Percentiles rank a stretch among this genome's conserved stretches.
These are phyloP conservation scores for Bos indicus DNA, from an alignment of 2,113 vertebrate species.

Conservation along the genomic window DNA sequence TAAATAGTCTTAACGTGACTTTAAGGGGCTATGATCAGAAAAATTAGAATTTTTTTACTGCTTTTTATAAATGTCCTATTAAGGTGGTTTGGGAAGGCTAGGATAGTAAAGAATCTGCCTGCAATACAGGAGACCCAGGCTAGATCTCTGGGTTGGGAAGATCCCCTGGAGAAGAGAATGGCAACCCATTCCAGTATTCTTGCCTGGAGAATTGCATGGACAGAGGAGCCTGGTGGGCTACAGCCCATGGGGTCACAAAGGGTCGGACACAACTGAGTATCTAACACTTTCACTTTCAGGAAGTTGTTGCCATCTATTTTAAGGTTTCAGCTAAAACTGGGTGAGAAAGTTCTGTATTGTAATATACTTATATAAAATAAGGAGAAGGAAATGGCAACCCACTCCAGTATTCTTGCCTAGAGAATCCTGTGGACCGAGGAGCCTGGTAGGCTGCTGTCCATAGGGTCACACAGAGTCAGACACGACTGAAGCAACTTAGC, in stretches of 20 bases:
- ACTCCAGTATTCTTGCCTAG: not conserved
- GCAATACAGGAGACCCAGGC: not conserved
- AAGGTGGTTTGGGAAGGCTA: not conserved
- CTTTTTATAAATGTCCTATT: not conserved
- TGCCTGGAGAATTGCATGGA: not conserved
- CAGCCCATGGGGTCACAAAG: not conserved
- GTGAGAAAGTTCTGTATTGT: not conserved
- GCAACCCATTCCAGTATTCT: not conserved
- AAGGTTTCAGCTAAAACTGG: not conserved
- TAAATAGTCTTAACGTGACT: not conserved
- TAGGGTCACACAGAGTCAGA: not conserved
- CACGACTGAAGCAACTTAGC: not conserved
- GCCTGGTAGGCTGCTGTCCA: not conserved
- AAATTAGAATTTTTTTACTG: not conserved
- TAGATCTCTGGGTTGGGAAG: not conserved
- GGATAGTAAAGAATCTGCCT: not conserved
- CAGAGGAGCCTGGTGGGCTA: not conserved
- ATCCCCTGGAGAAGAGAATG: not conserved
- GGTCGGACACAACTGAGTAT: not conserved
- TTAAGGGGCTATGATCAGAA: not conserved
- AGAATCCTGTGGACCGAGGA: not conserved
- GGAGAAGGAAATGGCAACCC: not conserved
- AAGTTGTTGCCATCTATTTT: not conserved
- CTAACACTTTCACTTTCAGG: not conserved
- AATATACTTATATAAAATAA: not conserved